A percentile compares a stretch with the other conserved stretches of the same genome.
phyloP scores from a whole-genome alignment of 2,797 vertebrate species.

The Steatocranus sp. region DNA sequence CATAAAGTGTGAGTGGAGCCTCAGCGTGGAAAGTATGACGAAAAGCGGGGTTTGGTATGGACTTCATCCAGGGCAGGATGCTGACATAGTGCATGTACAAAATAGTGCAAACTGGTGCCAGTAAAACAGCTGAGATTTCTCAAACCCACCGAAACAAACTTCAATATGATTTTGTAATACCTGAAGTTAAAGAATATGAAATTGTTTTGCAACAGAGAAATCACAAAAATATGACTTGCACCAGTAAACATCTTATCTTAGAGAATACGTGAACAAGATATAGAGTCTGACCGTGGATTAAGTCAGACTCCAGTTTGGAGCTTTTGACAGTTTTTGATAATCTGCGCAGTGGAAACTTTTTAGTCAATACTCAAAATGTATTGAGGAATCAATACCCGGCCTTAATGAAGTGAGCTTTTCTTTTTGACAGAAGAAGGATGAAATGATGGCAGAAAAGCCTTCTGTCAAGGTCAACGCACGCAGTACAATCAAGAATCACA shows the following conservation, averaged over 20 bases:
- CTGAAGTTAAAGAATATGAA: background rate
- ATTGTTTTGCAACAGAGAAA: background rate
- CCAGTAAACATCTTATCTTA: background rate
- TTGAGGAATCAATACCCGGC: background rate
- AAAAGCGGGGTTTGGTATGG: background rate
- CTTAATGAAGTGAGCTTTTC: background rate
- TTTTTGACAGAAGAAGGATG: constrained; percentile 16
- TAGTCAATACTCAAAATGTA: background rate
- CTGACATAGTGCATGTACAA: constrained; percentile 1
- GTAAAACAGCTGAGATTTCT: background rate
- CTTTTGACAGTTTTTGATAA: background rate
- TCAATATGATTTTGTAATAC: background rate
- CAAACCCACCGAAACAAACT: background rate
- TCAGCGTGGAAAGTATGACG: constrained; percentile 21
- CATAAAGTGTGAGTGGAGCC: constrained; percentile 4
- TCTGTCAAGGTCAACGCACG: constrained; percentile 34
- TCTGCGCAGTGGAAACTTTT: background rate
- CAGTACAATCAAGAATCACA: constrained; percentile 2
- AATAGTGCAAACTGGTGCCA: background rate
- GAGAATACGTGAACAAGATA: background rate
- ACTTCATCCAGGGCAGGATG: constrained; percentile 3
- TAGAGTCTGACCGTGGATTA: background rate
- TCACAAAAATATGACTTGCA: background rate
- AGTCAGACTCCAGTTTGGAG: background rate
- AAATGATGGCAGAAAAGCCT: constrained; percentile 13